phyloP scores from a whole-genome alignment of 2,797 vertebrate genomes.

The Pyrocephalus nanus region DNA sequence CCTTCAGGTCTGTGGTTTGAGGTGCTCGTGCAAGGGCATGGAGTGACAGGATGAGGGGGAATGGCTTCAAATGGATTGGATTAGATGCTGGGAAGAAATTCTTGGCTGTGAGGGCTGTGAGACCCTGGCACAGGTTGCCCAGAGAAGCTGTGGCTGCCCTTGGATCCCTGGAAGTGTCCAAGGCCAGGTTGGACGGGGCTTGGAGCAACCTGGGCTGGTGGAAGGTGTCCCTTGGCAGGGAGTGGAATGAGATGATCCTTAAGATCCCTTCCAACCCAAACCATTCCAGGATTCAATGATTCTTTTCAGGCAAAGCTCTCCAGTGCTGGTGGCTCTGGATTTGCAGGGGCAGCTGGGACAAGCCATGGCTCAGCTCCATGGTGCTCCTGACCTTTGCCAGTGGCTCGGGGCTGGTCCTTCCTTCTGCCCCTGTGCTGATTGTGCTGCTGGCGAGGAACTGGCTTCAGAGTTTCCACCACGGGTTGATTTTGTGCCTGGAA shows the following conservation, averaged over 20 bases:
- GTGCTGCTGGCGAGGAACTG: accelerated
- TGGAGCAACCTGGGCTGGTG: accelerated
- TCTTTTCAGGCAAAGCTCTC: background rate
- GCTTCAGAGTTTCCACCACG: background rate
- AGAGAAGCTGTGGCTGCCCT: background rate
- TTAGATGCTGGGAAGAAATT: background rate
- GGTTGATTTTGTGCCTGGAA: background rate
- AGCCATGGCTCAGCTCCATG: background rate
- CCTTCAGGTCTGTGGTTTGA: background rate
- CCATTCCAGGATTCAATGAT: background rate
- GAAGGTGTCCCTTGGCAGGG: background rate
- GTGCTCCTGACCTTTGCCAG: background rate
- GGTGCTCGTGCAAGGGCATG: background rate
- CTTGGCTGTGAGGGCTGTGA: accelerated
- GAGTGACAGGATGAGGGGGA: background rate
- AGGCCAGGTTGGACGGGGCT: accelerated
- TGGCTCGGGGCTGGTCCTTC: background rate
- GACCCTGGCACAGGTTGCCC: background rate
- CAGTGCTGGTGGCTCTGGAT: background rate
- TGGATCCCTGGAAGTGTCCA: background rate
- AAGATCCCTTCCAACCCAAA: background rate
- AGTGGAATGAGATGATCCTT: accelerated
- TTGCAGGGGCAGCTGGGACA: background rate
- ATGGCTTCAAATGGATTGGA: background rate
- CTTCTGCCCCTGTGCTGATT: background rate